phyloP scores from a whole-genome alignment of 2,888 invertebrate species.

The Druceiella hillmani region DNA sequence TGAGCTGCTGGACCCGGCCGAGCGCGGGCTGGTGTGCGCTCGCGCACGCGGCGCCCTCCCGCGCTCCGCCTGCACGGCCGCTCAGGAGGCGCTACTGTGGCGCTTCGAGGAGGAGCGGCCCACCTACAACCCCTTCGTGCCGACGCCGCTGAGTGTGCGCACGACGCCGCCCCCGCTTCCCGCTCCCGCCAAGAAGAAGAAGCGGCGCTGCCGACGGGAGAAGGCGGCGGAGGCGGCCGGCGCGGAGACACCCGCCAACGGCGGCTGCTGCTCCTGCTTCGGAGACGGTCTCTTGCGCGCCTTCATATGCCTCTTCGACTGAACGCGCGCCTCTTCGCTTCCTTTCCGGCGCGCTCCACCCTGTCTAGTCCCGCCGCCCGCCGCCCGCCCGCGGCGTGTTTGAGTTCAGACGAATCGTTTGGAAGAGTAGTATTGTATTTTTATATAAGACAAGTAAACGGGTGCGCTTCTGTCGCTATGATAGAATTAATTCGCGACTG shows the following conservation, averaged over 20 bases:
- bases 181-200: constrained; percentile 26
- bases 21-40: constrained; percentile 41
- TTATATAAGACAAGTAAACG: no score
- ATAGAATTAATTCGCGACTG: no score
- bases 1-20: constrained; percentile 44
- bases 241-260: constrained; percentile 22
- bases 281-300: constrained; percentile 47
- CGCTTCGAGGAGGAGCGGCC: constrained; percentile 44
- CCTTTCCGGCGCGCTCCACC: no score
- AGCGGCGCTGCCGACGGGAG: constrained; percentile 22
- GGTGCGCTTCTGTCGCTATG: no score
- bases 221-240: constrained; percentile 12
- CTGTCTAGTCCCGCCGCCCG: no score
- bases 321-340: no score
- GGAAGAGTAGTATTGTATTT: no score
- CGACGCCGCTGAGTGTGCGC: constrained; percentile 42
- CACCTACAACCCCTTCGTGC: constrained; percentile 38
- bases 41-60: constrained; percentile 41
- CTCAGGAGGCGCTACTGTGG: constrained; percentile 41
- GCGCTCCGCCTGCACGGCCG: constrained; percentile 43
- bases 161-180: constrained; percentile 34
- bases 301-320: constrained; percentile 52
- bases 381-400: no score
- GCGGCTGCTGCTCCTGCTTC: constrained; percentile 36
- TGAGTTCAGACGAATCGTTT: no score